Base-by-base conservation (phyloP, 2,888 invertebrate genomes). In the Lepidocyrtoides sp. region DNA sequence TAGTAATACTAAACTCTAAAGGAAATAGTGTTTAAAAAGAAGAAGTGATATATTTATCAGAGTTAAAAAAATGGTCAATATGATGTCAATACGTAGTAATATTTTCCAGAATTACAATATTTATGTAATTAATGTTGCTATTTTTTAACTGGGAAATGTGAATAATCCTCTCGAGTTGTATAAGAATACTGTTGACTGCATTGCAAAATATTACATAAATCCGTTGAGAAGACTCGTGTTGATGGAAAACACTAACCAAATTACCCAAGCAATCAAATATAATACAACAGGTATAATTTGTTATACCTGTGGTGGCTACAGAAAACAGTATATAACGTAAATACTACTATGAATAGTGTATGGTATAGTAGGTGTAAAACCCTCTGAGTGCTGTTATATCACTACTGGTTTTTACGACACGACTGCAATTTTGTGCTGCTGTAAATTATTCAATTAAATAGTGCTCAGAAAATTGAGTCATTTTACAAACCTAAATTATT, bases 21-120 rank as follows among this genome's bases (percentile, higher is more conserved):
- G n/a, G n/a, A n/a, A n/a, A n/a, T n/a, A n/a, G n/a, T 8, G 32
- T 26, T 10, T 72, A 23, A 48, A 26, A 48, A 14, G 48, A 75
- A 26, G 75, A 48, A 75, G 75, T 75, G 75, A 75, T 75, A 75
- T 26, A 48, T 48, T 7, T 72, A 72, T n/a, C n/a, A n/a, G n/a
- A 69, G 41, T 41, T 14, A 23, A 44, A 44, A 41, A 69, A 72
- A 1, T 72, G 17, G n/a, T n/a, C 7, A 10, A n/a, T n/a, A n/a
- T n/a, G n/a, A n/a, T n/a, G n/a, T n/a, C n/a, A n/a, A n/a, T n/a
- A n/a, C n/a, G n/a, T 36, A n/a, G 36, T 69, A 69, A 69, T 69
- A 69, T 69, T 36, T 69, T 69, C 66, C 36, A 36, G 17, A 36
- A 36, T 7, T 5, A 69, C 7, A 17, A 26, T 1, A 69, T 20